Conservation (phyloP, 1,140 invertebrate species). For the Goniozus legneri region DNA sequence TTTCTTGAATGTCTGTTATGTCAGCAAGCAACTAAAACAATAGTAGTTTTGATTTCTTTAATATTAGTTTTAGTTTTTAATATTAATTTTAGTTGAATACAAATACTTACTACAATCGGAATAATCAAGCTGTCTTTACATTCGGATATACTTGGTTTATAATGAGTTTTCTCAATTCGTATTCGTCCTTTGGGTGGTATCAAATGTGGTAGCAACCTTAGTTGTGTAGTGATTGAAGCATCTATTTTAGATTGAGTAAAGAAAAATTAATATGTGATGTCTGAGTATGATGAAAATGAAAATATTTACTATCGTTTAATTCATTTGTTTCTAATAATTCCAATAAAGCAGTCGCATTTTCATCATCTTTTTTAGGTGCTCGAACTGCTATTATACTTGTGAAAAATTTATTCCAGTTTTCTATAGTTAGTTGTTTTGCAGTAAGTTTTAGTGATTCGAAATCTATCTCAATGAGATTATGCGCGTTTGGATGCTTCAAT, state of each 20-base stretch:
- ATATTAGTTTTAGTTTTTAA: not conserved
- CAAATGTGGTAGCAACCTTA: conserved; percentile 5
- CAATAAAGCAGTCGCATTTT: not conserved
- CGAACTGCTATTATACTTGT: not conserved
- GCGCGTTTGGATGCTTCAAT: conserved; percentile 5
- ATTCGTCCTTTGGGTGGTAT: conserved; percentile 7
- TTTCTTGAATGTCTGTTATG: not conserved
- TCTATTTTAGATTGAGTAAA: conserved; percentile 1
- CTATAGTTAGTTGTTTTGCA: not conserved
- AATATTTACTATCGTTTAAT: not conserved
- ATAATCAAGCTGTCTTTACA: conserved; percentile 4
- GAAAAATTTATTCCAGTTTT: conserved; percentile 6
- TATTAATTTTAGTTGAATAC: not conserved
- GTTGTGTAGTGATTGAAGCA: not conserved
- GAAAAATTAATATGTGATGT: not conserved
- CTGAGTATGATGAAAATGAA: not conserved
- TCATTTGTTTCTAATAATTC: not conserved
- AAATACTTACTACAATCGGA: conserved; percentile 6
- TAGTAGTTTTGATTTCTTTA: not conserved
- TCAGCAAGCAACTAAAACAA: conserved; percentile 4
- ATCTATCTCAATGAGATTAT: conserved; percentile 4
- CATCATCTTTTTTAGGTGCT: not conserved
- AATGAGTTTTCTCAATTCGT: conserved; percentile 5
- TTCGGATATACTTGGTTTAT: conserved; percentile 4
- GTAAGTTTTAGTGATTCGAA: not conserved